These are phyloP conservation scores for Drosophila histrio DNA, from an alignment of 2,888 invertebrate genomes.

Conservation along the genomic window DNA sequence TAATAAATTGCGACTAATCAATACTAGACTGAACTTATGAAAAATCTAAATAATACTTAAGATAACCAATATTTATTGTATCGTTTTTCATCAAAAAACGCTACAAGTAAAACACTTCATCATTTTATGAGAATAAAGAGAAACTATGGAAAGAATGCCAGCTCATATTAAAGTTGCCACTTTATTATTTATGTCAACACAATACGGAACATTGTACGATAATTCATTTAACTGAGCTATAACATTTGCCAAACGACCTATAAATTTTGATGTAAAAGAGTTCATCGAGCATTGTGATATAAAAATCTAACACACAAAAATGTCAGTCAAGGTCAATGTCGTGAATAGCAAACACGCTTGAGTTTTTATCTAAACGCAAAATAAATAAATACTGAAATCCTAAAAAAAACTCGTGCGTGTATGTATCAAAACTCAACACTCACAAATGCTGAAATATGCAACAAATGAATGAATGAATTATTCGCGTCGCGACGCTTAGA, in stretches of 20 bases:
- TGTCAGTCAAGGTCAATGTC: slow-evolving; percentile 65
- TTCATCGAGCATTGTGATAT: background rate
- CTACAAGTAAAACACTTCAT: too few species aligned
- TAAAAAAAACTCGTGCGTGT: background rate
- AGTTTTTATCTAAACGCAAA: slow-evolving; percentile 56
- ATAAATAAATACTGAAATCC: slow-evolving; percentile 36
- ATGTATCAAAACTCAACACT: slow-evolving; percentile 42
- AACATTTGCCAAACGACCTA: background rate
- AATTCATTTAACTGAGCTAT: background rate
- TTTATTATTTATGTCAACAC: too few species aligned
- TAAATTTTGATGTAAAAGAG: background rate
- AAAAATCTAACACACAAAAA: slow-evolving; percentile 51
- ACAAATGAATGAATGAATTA: slow-evolving; percentile 64
- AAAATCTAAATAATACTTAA: too few species aligned
- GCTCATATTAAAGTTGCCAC: too few species aligned
- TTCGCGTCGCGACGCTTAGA: slow-evolving; percentile 68
- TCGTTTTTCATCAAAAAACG: too few species aligned
- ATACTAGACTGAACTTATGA: too few species aligned
- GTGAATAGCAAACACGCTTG: slow-evolving; percentile 32
- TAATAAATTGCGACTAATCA: too few species aligned
- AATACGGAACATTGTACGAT: too few species aligned
- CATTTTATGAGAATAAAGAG: too few species aligned
- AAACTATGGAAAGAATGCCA: too few species aligned
- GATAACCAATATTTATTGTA: too few species aligned
- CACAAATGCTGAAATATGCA: slow-evolving; percentile 34